Evolutionary conservation across 2,797 vertebrate species (phyloP).

Genomic region (Gobio occitaniae): DNA sequence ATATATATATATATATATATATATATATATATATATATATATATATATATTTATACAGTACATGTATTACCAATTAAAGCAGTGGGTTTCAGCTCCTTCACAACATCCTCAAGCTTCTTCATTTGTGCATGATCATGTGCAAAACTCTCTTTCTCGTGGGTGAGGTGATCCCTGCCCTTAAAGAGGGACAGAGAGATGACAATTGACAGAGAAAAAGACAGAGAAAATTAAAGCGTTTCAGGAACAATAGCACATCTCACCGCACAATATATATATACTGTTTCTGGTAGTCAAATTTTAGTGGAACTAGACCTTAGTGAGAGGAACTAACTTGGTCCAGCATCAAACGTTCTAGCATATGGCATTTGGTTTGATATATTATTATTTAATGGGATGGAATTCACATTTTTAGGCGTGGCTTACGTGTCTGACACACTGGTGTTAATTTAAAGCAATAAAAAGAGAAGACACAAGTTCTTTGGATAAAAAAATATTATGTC

Average conservation of each 20-base stretch:
- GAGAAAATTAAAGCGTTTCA: not conserved
- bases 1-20: no score
- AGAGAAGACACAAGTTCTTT: not conserved
- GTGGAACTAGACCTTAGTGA: not conserved
- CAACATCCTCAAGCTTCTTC: slow-evolving; percentile 87
- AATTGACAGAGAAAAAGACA: not conserved
- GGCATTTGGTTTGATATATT: not conserved
- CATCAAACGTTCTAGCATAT: not conserved
- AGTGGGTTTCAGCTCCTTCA: slow-evolving; percentile 88
- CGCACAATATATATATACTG: not conserved
- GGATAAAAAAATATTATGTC: not conserved
- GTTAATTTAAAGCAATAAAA: not conserved
- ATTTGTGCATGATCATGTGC: slow-evolving; percentile 91
- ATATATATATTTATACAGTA: not conserved
- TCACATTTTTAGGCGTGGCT: not conserved
- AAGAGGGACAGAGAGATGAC: not conserved
- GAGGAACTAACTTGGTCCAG: not conserved
- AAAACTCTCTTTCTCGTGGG: slow-evolving; percentile 90
- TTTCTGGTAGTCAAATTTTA: not conserved
- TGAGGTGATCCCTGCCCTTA: slow-evolving; percentile 89
- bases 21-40: not conserved
- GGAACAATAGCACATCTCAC: not conserved
- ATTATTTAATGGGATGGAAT: not conserved
- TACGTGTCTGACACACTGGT: not conserved
- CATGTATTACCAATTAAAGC: slow-evolving; percentile 89